These are phyloP conservation scores for Sebastes diaconus DNA, from an alignment of 2,797 vertebrate genomes.

Conservation along the genomic window DNA sequence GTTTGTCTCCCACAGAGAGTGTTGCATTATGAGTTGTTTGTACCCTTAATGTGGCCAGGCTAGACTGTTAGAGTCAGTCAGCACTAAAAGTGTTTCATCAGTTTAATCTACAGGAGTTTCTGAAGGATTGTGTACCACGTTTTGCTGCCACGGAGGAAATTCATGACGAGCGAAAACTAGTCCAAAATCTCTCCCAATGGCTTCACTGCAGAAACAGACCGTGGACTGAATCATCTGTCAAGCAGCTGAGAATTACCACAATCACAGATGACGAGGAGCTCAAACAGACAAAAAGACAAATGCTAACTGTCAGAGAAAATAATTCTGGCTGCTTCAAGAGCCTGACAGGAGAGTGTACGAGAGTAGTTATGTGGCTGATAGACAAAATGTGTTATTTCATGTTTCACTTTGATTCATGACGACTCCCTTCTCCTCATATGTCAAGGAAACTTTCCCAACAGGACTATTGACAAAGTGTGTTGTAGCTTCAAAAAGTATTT, in stretches of 20 bases:
- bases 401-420: background rate
- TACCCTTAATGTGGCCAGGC: background rate
- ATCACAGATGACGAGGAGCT: constrained; percentile 5
- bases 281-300: constrained; percentile 1
- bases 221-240: background rate
- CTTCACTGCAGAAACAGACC: background rate
- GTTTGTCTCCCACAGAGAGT: background rate
- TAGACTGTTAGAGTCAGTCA: background rate
- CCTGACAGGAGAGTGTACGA: background rate
- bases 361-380: background rate
- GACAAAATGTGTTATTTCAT: background rate
- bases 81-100: background rate
- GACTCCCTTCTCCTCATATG: background rate
- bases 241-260: background rate
- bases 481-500: background rate
- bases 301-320: background rate
- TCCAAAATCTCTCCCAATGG: background rate
- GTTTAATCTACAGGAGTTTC: background rate
- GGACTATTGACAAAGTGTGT: background rate
- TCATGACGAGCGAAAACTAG: background rate
- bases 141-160: background rate
- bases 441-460: background rate
- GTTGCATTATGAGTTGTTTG: background rate
- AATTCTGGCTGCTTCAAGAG: background rate
- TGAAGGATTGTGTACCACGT: background rate